Evolutionary conservation across 2,888 invertebrate genomes (phyloP), one percentile per base, ranked within the genome.

Genomic region (Dryobota labecula): DNA sequence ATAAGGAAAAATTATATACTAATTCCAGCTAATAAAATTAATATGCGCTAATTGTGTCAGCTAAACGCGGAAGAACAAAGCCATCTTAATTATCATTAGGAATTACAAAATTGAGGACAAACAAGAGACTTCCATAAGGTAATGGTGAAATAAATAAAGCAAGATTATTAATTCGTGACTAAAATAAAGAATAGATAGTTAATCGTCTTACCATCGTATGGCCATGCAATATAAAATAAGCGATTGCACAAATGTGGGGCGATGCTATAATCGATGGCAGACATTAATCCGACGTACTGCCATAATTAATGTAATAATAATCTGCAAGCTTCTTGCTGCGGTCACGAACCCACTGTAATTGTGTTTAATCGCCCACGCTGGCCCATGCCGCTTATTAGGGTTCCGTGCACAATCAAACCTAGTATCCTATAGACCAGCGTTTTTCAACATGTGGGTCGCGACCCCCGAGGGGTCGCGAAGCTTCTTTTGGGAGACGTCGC

Each of bases 311-410:
- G 71, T 78, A 78, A 80, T 75, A 75, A 85, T 78, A 61, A 83
- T 83, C 84, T 73, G 84, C 83, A 72, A 84, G 83, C 84, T 78
- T 66, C 86, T 80, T 62, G 67, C 74, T 68, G 68, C 65, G 70
- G 73, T 82, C 84, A 84, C 84, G 84, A 84, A 80, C 74, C 82
- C 70, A 73, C 80, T 73, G 76, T 82, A 80, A 84, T 85, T 85
- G 74, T 80, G 76, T 63, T 68, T 64, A 76, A 75, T 73, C 78
- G 77, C 74, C 83, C 78, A 70, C 83, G 78, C 62, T 61, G 62
- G 64, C 38, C 60, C 53, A 53, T 18, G 64, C 61, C 36, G 33
- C 41, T 33, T 30, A 6, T 57, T 70, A 45, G 76, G 62, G 70
- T 15, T 76, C 76, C 70, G n/a, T 33, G 1, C 24, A 30, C 9